Evolutionary conservation across 2,113 vertebrate species (phyloP), one percentile per base, ranked within the genome.

Genomic region (Eretmochelys imbricata): DNA sequence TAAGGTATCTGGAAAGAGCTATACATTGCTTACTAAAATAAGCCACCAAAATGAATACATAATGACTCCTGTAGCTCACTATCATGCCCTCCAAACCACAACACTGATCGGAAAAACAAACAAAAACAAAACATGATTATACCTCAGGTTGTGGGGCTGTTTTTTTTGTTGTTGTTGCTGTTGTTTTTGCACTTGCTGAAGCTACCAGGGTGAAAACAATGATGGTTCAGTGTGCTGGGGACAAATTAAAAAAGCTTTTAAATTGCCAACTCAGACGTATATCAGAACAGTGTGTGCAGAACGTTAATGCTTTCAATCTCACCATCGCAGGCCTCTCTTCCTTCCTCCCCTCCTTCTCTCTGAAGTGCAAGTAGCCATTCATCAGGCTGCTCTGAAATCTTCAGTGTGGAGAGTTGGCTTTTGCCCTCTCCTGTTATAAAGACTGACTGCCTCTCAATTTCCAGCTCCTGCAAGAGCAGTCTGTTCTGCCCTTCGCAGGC

Each of bases 11-110:
- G 89, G 85, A 94, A 97, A 72, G 97, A 92, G 80, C 85, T 96
- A 90, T 95, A 92, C 96, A 97, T 96, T 96, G 86, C 91, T 97
- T 97, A 92, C 93, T 97, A 96, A 97, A 97, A 96, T 95, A 95
- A 95, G 95, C 75, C 76, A 90, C 82, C 25, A 93, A 96, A 97
- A 97, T 97, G 94, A 96, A 96, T 93, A 94, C 84, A 95, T 94
- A 97, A 95, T 93, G 90, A 94, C 69, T 97, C 84, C 86, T 89
- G 85, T 85, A 94, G 89, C 80, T 95, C 89, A 91, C 93, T 97
- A 93, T 95, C 96, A 97, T 94, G 92, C 96, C 90, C 92, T 90
- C 55, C 96, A 97, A 97, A 93, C 89, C 90, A 93, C 88, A 94
- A 91, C 90, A 95, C 93, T 87, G 88, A 95, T 95, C 87, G 93